Evolutionary conservation across 1,140 invertebrate species (phyloP).

Genomic region (Cyphomyrmex costatus): DNA sequence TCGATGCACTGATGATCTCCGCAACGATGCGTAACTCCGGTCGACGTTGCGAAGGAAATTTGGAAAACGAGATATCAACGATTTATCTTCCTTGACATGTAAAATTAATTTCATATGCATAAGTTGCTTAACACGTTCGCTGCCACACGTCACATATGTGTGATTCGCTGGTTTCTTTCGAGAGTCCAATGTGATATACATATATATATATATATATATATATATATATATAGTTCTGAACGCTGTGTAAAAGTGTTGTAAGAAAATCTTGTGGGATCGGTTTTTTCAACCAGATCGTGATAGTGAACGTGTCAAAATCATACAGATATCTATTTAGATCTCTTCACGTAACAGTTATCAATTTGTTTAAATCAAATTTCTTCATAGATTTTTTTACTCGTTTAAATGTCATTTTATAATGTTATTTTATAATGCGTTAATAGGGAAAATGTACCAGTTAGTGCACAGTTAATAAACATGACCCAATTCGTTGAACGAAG

Average conservation of each 20-base stretch:
- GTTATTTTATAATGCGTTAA: no score
- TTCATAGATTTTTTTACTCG: not conserved
- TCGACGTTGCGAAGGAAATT: conserved; percentile 42
- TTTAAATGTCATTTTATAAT: not conserved
- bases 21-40: conserved; percentile 53
- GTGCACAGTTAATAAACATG: no score
- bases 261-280: no score
- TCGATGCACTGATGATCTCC: conserved; percentile 24
- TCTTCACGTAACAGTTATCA: not conserved
- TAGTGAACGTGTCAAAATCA: not conserved
- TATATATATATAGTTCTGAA: no score
- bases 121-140: not conserved
- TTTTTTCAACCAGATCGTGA: no score
- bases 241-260: no score
- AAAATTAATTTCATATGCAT: conserved; percentile 9
- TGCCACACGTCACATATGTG: no score
- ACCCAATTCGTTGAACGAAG: no score
- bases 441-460: no score
- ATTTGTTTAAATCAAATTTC: not conserved
- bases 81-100: conserved; percentile 15
- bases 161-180: no score
- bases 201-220: no score
- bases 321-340: not conserved
- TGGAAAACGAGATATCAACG: conserved; percentile 26
- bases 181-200: no score